phyloP scores from a whole-genome alignment of 2,113 vertebrate species.

The Corythornis madagascariensis region DNA sequence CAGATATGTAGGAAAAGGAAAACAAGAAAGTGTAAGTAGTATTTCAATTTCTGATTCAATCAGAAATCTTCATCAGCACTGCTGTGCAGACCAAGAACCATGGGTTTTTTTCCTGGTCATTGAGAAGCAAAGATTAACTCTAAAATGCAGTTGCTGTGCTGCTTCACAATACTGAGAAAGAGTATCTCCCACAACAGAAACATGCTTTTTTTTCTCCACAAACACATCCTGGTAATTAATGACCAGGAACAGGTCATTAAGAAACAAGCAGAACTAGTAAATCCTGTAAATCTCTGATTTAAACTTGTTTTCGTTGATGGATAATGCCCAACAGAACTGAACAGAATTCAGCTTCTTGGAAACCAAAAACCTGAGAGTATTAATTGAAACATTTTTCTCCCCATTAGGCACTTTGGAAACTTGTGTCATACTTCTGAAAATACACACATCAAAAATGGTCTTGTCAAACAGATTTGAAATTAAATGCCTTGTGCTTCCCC shows the following conservation, averaged over 20 bases:
- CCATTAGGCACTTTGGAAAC: background rate
- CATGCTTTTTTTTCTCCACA: background rate
- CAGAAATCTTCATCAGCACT: background rate
- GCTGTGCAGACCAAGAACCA: background rate
- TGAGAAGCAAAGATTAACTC: background rate
- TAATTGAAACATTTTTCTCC: constrained; percentile 1
- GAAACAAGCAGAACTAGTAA: background rate
- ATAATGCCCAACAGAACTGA: background rate
- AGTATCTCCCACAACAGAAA: background rate
- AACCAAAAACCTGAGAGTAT: background rate
- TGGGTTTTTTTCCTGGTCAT: background rate
- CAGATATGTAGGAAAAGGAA: background rate
- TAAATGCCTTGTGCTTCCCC: constrained; percentile 5
- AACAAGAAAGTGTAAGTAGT: background rate
- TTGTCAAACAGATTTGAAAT: constrained; percentile 42
- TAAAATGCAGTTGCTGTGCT: background rate
- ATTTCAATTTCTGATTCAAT: background rate
- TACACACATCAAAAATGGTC: constrained; percentile 19
- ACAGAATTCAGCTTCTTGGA: background rate
- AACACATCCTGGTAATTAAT: background rate
- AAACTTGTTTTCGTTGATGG: background rate
- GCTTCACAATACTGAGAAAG: background rate
- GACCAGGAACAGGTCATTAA: background rate
- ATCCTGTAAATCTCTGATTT: background rate
- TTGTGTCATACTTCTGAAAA: constrained; percentile 25